These are phyloP conservation scores for Rhombomys opimus DNA, from an alignment of 2,113 vertebrate species.

Conservation along the genomic window DNA sequence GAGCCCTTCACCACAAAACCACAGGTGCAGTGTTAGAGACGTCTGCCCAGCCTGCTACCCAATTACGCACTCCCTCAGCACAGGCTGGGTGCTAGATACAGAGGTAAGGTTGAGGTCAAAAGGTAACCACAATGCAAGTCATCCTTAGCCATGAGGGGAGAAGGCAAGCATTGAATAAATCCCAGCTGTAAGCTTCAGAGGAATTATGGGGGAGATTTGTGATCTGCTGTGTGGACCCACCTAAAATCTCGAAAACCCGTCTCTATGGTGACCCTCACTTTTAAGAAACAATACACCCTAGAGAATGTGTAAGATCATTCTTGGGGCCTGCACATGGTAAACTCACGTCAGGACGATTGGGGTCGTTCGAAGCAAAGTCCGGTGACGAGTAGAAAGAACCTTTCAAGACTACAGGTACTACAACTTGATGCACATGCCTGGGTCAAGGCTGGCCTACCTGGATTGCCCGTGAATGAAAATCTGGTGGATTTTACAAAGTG, in stretches of 20 bases:
- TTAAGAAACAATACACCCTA: not conserved
- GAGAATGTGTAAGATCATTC: constrained; percentile 20
- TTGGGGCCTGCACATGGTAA: constrained; percentile 7
- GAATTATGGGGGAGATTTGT: not conserved
- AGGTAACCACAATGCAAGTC: no score
- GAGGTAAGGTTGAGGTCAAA: not conserved
- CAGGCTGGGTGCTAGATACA: no score
- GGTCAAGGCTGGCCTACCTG: rapidly evolving
- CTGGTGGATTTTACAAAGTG: not conserved
- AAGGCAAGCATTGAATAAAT: not conserved
- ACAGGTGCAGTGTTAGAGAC: not conserved
- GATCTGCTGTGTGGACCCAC: not conserved
- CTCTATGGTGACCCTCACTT: not conserved
- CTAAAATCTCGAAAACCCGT: not conserved
- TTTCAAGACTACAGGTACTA: not conserved
- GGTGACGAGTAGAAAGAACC: no score
- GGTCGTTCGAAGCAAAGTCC: not conserved
- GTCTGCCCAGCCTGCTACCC: not conserved
- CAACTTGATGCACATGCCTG: not conserved
- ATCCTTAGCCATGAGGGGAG: not conserved
- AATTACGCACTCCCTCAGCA: not conserved
- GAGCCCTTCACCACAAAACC: not conserved
- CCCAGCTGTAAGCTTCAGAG: not conserved
- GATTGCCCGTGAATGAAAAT: not conserved
- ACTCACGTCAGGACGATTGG: not conserved